phyloP scores from a whole-genome alignment of 1,140 invertebrate species.

The Drosophila bipectinata region DNA sequence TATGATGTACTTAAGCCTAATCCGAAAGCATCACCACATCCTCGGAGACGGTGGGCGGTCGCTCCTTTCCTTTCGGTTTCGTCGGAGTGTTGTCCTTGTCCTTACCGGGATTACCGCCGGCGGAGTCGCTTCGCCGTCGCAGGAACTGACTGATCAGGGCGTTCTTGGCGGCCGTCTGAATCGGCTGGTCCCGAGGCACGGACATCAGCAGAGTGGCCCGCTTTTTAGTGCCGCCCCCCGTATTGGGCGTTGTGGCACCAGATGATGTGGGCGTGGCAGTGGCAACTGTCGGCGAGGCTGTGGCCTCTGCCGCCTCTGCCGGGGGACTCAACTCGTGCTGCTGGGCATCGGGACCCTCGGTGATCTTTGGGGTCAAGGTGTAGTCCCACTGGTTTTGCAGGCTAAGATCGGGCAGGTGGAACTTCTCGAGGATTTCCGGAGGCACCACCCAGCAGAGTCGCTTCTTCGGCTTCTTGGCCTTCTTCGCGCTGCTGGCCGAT shows the following conservation, averaged over 20 bases:
- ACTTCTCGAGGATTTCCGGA: conserved; percentile 86
- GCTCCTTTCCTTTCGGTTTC: neutral
- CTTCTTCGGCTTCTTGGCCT: conserved; percentile 85
- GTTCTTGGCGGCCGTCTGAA: conserved; percentile 71
- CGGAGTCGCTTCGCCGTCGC: conserved; percentile 77
- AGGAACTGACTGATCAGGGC: conserved; percentile 86
- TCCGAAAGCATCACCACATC: conserved; percentile 69
- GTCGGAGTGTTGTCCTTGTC: neutral
- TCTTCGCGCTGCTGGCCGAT: conserved; percentile 65
- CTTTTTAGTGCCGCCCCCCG: conserved; percentile 79
- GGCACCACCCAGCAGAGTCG: conserved; percentile 89
- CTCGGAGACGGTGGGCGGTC: neutral
- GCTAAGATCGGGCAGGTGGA: conserved; percentile 85
- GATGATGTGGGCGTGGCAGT: conserved; percentile 1
- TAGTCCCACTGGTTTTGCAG: conserved; percentile 86
- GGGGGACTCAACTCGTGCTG: conserved; percentile 39
- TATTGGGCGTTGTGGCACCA: conserved; percentile 13
- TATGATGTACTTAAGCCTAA: conserved; percentile 12
- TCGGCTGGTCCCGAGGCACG: conserved; percentile 69
- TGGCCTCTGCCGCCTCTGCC: conserved; percentile 6
- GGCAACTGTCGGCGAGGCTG: neutral
- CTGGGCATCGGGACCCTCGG: conserved; percentile 11
- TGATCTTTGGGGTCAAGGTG: conserved; percentile 81
- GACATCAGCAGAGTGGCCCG: conserved; percentile 79
- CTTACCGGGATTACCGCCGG: too few relatives aligned